Evolutionary conservation across 2,888 invertebrate genomes (phyloP).

Genomic region (Leptarthrus brevirostris): DNA sequence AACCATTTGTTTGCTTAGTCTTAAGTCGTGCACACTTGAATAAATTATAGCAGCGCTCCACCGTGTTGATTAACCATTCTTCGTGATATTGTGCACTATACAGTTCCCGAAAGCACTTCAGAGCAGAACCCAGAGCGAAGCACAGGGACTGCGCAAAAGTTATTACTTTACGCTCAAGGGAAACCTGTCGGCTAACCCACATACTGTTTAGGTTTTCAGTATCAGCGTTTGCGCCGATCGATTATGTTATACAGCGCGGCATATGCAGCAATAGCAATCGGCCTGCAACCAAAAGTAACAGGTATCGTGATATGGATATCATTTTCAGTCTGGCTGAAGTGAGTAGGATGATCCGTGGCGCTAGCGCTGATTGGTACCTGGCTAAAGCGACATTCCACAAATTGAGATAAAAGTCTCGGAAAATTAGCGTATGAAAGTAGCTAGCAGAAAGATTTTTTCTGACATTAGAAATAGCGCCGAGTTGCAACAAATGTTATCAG

Average conservation of each 20-base stretch:
- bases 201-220: slow-evolving; percentile 32
- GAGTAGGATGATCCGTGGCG: slow-evolving; percentile 54
- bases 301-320: slow-evolving; percentile 20
- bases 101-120: slow-evolving; percentile 34
- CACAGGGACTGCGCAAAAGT: slow-evolving; percentile 28
- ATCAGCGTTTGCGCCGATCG: slow-evolving; percentile 50
- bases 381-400: slow-evolving; percentile 50
- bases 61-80: slow-evolving; percentile 30
- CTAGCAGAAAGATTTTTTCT: slow-evolving; percentile 17
- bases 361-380: slow-evolving; percentile 52
- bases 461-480: slow-evolving; percentile 3
- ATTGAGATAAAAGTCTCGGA: slow-evolving; percentile 36
- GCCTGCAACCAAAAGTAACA: background rate
- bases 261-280: slow-evolving; percentile 3
- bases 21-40: slow-evolving; percentile 35
- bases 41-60: slow-evolving; percentile 30
- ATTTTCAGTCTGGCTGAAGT: slow-evolving; percentile 36
- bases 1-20: slow-evolving; percentile 33
- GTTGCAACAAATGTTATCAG: slow-evolving; percentile 25
- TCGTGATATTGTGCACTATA: background rate
- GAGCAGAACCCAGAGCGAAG: slow-evolving; percentile 1
- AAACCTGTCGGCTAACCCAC: slow-evolving; percentile 53
- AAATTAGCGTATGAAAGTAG: slow-evolving; percentile 42
- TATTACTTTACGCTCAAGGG: slow-evolving; percentile 46
- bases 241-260: slow-evolving; percentile 48